phyloP scores from a whole-genome alignment of 1,140 invertebrate genomes.

The Drosophila asahinai region DNA sequence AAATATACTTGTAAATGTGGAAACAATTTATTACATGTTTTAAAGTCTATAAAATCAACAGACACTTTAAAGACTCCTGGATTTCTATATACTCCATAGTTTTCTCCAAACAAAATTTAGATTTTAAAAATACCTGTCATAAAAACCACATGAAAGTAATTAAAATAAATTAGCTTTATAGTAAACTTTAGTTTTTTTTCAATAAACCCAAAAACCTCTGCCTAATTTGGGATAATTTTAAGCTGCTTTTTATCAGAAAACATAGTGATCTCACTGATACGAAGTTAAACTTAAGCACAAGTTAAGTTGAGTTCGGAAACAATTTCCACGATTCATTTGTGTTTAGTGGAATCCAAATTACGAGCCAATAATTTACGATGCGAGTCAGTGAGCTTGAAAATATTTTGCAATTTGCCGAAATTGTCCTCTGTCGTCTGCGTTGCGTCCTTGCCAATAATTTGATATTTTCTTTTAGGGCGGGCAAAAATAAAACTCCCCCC shows the following conservation, averaged over 20 bases:
- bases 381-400: conserved; percentile 75
- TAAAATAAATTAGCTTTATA: background rate
- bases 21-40: too few species aligned
- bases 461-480: conserved; percentile 38
- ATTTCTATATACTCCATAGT: background rate
- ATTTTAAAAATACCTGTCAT: background rate
- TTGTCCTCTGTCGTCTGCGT: conserved; percentile 44
- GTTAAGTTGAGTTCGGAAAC: conserved; percentile 8
- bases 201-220: too few species aligned
- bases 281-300: background rate
- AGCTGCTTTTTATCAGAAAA: too few species aligned
- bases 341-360: conserved; percentile 51
- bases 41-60: too few species aligned
- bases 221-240: too few species aligned
- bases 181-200: background rate
- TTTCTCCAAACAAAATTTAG: background rate
- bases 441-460: conserved; percentile 65
- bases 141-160: background rate
- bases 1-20: too few species aligned
- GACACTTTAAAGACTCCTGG: background rate
- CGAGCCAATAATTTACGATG: conserved; percentile 62
- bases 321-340: conserved; percentile 34
- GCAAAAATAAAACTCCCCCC: conserved; percentile 47
- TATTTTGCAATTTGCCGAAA: conserved; percentile 73
- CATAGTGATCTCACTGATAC: background rate